These are phyloP conservation scores for Sceloporus undulatus DNA, from an alignment of 2,113 vertebrate genomes.

Conservation along the genomic window DNA sequence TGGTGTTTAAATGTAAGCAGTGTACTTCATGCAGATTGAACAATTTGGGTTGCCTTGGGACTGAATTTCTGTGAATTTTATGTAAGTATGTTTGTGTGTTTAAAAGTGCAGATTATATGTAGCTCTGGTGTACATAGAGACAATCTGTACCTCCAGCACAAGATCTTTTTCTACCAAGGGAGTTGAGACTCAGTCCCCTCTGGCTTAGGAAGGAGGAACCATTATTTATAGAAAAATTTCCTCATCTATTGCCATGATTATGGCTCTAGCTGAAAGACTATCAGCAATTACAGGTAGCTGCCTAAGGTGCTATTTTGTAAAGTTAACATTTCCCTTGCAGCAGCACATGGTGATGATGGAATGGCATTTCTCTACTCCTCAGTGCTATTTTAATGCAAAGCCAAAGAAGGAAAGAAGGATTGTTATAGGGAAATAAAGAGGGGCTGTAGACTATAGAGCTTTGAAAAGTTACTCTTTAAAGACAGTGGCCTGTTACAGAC, in stretches of 20 bases:
- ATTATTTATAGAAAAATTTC: constrained; percentile 21
- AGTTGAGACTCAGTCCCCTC: not conserved
- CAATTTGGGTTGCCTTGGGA: not conserved
- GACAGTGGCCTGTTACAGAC: too few relatives aligned
- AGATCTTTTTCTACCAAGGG: not conserved
- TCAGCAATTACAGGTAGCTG: constrained; percentile 21
- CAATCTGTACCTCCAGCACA: not conserved
- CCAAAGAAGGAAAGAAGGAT: not conserved
- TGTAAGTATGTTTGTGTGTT: not conserved
- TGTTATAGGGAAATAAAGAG: not conserved
- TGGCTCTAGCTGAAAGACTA: not conserved
- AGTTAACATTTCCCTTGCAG: not conserved
- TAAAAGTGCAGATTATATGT: not conserved
- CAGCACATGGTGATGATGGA: not conserved
- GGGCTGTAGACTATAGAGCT: too few relatives aligned
- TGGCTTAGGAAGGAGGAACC: not conserved
- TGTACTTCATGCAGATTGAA: not conserved
- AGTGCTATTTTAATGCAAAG: not conserved
- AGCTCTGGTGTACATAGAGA: not conserved
- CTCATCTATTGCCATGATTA: constrained; percentile 12
- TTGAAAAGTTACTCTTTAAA: too few relatives aligned
- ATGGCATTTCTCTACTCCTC: not conserved
- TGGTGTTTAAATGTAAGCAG: not conserved
- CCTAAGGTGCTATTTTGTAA: constrained; percentile 12
- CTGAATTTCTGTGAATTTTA: too few relatives aligned